Conservation (phyloP, 1,140 invertebrate species). For the Drosophila navojoa region DNA sequence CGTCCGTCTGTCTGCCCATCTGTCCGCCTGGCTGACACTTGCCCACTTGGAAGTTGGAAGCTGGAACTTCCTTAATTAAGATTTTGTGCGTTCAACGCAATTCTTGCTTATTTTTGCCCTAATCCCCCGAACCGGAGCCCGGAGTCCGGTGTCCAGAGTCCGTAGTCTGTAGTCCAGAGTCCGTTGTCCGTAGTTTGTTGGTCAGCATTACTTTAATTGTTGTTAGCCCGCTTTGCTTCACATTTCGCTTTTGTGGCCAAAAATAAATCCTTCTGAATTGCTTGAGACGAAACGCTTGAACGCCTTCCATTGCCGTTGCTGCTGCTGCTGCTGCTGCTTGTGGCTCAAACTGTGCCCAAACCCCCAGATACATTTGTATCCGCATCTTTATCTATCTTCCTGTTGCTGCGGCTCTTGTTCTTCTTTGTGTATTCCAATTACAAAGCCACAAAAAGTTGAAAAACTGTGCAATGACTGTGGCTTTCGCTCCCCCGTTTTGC, state of each 20-base stretch:
- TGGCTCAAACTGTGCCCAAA: background rate
- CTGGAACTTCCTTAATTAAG: slow-evolving; percentile 70
- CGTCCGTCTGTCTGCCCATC: slow-evolving; percentile 16
- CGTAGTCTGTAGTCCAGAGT: slow-evolving; percentile 21
- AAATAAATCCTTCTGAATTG: slow-evolving; percentile 82
- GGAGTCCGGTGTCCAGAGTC: background rate
- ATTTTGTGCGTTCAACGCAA: slow-evolving; percentile 72
- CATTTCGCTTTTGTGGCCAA: slow-evolving; percentile 77
- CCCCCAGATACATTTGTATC: slow-evolving; percentile 23
- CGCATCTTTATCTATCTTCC: slow-evolving; percentile 60
- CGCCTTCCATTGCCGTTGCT: slow-evolving; percentile 40
- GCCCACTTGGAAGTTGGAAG: slow-evolving; percentile 68
- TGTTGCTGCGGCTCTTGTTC: slow-evolving; percentile 68
- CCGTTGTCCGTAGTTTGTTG: slow-evolving; percentile 48
- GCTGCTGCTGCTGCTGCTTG: slow-evolving; percentile 17
- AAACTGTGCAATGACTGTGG: slow-evolving; percentile 79
- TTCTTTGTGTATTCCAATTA: slow-evolving; percentile 73
- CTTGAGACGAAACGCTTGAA: slow-evolving; percentile 72
- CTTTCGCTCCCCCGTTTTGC: slow-evolving; percentile 31
- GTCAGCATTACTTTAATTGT: slow-evolving; percentile 83
- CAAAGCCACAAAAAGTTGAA: slow-evolving; percentile 82
- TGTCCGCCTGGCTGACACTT: slow-evolving; percentile 52
- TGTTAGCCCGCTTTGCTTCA: slow-evolving; percentile 69
- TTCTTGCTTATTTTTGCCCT: slow-evolving; percentile 26
- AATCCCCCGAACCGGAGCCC: slow-evolving; percentile 54